phyloP scores from a whole-genome alignment of 2,113 vertebrate genomes.

The Xiphorhynchus elegans region DNA sequence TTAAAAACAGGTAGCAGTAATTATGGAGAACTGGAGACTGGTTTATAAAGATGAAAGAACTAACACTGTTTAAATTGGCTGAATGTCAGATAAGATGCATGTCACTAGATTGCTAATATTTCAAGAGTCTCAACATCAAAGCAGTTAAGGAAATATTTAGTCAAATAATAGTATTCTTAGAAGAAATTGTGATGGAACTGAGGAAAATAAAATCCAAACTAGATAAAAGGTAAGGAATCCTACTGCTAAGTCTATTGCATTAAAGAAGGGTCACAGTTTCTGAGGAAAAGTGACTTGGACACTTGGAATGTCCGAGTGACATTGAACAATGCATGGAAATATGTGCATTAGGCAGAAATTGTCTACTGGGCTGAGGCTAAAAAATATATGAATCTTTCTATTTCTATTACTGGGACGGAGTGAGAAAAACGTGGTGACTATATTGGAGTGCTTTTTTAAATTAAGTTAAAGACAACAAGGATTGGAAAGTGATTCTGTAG shows the following conservation, averaged over 20 bases:
- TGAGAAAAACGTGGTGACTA: neutral
- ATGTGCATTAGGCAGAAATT: neutral
- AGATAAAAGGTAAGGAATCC: neutral
- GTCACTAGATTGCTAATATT: neutral
- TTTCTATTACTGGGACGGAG: neutral
- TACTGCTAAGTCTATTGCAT: neutral
- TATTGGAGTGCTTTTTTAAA: neutral
- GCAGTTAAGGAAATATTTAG: constrained; percentile 12
- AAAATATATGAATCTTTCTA: neutral
- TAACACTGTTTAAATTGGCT: neutral
- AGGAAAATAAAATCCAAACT: neutral
- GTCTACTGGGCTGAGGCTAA: neutral
- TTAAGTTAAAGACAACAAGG: neutral
- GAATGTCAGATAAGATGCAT: constrained; percentile 12
- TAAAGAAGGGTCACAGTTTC: neutral
- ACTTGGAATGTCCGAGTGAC: neutral
- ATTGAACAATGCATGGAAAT: neutral
- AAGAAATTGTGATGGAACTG: neutral
- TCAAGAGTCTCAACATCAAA: constrained; percentile 37
- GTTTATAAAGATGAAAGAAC: constrained; percentile 45
- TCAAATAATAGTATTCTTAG: neutral
- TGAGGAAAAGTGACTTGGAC: neutral
- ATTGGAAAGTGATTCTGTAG: neutral
- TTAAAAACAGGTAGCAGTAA: constrained; percentile 16
- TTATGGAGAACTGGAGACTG: neutral